phyloP scores from a whole-genome alignment of 2,797 vertebrate species.

The Capromys pilorides region DNA sequence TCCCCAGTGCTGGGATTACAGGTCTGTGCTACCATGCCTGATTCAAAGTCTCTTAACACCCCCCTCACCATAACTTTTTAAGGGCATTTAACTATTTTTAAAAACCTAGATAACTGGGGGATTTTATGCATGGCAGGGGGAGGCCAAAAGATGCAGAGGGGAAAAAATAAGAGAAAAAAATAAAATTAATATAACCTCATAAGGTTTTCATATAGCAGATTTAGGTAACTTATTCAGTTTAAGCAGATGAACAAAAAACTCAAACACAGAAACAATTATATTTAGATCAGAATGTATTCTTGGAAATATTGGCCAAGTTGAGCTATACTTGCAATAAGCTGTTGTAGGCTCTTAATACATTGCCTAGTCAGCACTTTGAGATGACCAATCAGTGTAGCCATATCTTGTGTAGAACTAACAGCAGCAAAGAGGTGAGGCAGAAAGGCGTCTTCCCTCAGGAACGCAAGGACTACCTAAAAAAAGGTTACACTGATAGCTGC shows the following conservation, averaged over 20 bases:
- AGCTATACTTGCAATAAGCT: neutral
- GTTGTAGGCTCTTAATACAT: neutral
- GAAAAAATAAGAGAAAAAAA: neutral
- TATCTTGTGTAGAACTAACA: neutral
- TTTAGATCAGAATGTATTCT: neutral
- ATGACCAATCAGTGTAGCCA: neutral
- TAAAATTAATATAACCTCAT: neutral
- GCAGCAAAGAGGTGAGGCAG: neutral
- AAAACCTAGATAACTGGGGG: neutral
- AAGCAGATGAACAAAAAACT: neutral
- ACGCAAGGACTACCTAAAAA: neutral
- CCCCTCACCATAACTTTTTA: neutral
- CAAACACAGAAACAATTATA: neutral
- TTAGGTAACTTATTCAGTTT: neutral
- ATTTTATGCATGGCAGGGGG: too few relatives aligned
- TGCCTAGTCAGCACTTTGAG: neutral
- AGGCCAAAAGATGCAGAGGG: neutral
- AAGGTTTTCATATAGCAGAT: neutral
- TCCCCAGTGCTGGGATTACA: too few relatives aligned
- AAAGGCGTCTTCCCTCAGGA: neutral
- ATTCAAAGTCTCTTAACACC: too few relatives aligned
- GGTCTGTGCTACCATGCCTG: too few relatives aligned
- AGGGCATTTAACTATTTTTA: neutral
- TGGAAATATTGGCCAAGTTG: neutral
- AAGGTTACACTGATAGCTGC: neutral